These are phyloP conservation scores for Apodemus speciosus DNA, from an alignment of 2,113 vertebrate species.

Conservation along the genomic window DNA sequence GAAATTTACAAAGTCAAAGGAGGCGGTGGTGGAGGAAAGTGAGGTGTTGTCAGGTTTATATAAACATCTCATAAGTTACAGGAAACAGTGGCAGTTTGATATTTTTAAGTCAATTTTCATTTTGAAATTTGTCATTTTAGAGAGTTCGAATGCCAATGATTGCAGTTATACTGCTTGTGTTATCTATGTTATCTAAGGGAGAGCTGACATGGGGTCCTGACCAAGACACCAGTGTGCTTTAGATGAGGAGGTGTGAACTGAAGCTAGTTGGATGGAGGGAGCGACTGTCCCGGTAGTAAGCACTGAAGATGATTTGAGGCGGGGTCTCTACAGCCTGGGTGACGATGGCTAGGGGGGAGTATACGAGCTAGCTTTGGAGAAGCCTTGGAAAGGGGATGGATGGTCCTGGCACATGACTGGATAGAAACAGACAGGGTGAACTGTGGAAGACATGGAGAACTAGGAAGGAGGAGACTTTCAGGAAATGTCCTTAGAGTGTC, in stretches of 20 bases:
- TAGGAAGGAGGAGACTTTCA: neutral
- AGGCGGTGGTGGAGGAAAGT: neutral
- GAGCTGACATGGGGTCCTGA: neutral
- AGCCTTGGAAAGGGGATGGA: neutral
- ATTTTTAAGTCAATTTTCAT: neutral
- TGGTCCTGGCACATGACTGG: neutral
- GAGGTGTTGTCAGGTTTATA: neutral
- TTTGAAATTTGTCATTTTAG: neutral
- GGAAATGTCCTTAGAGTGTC: neutral
- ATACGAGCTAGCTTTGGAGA: neutral
- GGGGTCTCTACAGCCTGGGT: neutral
- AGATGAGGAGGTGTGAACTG: neutral
- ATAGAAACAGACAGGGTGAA: neutral
- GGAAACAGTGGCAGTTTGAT: neutral
- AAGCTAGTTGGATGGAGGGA: neutral
- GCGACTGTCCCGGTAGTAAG: neutral
- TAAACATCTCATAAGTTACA: neutral
- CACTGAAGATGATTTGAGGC: neutral
- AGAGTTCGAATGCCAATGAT: neutral
- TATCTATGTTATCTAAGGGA: neutral
- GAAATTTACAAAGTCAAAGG: neutral
- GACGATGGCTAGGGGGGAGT: neutral
- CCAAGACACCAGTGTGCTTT: neutral
- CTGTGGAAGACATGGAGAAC: neutral
- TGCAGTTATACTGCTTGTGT: neutral